These are phyloP conservation scores for Parotia lawesii DNA, from an alignment of 2,113 vertebrate genomes.

Conservation along the genomic window DNA sequence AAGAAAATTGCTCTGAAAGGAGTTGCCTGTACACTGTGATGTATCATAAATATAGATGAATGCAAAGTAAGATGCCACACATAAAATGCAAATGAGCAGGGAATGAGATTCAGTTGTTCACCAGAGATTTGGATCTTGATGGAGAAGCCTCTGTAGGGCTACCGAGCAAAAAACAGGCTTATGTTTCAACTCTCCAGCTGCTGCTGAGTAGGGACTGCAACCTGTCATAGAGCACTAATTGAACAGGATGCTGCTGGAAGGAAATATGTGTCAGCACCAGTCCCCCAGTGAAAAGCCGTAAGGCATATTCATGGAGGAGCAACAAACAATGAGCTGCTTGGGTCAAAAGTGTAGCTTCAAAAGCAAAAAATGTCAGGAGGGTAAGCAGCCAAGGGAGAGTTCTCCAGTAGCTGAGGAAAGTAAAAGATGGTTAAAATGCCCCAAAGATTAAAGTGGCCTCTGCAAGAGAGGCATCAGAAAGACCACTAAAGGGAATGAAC, in stretches of 20 bases:
- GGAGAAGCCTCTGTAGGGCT: constrained; percentile 62
- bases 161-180: constrained; percentile 64
- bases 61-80: constrained; percentile 66
- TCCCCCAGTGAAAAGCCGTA: not conserved
- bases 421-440: constrained; percentile 2
- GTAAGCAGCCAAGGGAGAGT: not conserved
- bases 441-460: not conserved
- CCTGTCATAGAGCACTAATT: constrained; percentile 59
- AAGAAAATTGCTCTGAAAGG: constrained; percentile 71
- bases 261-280: constrained; percentile 31
- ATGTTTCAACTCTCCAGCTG: constrained; percentile 55
- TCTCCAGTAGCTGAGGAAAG: not conserved
- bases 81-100: constrained; percentile 72
- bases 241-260: constrained; percentile 59
- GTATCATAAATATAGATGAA: constrained; percentile 76
- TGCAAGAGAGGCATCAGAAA: not conserved
- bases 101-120: constrained; percentile 69
- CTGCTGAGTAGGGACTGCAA: constrained; percentile 21
- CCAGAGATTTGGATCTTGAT: constrained; percentile 61
- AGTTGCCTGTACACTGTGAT: constrained; percentile 51
- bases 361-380: not conserved
- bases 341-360: constrained; percentile 1
- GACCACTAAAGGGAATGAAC: not conserved
- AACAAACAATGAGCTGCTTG: not conserved
- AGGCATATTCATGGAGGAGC: not conserved